Percentiles rank a stretch among this genome's conserved stretches.
Evolutionary conservation across 2,113 vertebrate genomes (phyloP).

Genomic region (Urocolius indicus): DNA sequence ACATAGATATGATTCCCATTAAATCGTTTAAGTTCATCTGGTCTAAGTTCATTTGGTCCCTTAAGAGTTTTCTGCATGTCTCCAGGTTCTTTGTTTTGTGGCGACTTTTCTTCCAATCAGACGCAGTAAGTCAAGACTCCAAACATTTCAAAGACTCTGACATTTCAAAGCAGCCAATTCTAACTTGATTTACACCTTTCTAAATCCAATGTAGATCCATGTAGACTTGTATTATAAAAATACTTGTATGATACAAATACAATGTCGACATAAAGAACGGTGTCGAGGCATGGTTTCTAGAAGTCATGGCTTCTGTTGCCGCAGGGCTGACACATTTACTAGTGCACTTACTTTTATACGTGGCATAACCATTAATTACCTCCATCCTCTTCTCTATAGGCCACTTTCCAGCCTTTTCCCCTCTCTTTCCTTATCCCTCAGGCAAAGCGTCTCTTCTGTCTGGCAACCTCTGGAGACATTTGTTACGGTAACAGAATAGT

Average conservation of each 20-base stretch:
- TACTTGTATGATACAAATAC: not conserved
- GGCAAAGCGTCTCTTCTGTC: slow-evolving; percentile 16
- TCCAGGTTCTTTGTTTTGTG: not conserved
- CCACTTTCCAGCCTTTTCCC: slow-evolving; percentile 38
- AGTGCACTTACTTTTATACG: slow-evolving; percentile 33
- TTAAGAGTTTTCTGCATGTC: not conserved
- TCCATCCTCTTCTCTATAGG: slow-evolving; percentile 1
- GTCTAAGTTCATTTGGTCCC: not conserved
- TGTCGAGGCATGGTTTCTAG: not conserved
- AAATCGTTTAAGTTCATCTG: not conserved
- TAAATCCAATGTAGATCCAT: accelerated
- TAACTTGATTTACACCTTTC: not conserved
- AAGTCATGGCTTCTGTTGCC: not conserved
- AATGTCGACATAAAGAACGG: not conserved
- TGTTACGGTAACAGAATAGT: not conserved
- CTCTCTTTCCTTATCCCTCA: slow-evolving; percentile 18
- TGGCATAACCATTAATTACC: slow-evolving; percentile 34
- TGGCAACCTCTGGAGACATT: not conserved
- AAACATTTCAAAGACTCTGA: not conserved
- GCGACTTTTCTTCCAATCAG: not conserved
- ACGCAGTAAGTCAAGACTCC: not conserved
- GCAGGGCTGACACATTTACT: slow-evolving; percentile 46
- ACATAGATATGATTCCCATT: not conserved
- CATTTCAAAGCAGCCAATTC: not conserved
- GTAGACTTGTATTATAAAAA: not conserved